Percentiles rank a stretch among this genome's conserved stretches.
These are phyloP conservation scores for Symphodus melops DNA, from an alignment of 2,113 vertebrate species.

Conservation along the genomic window DNA sequence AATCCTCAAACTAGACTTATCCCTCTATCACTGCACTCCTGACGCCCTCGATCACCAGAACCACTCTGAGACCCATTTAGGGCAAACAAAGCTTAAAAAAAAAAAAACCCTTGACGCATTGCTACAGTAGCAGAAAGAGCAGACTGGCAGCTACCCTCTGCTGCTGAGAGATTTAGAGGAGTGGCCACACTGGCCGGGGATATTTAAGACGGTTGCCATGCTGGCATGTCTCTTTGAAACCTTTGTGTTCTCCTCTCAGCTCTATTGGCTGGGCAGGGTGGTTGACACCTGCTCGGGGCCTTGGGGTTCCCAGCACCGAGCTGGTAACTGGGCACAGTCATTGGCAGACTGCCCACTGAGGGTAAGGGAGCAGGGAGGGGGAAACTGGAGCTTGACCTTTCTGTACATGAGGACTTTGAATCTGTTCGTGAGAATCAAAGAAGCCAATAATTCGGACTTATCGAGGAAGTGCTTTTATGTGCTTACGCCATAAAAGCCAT, in stretches of 20 bases:
- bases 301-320: slow-evolving; percentile 69
- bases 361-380: slow-evolving; percentile 34
- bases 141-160: slow-evolving; percentile 58
- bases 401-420: slow-evolving; percentile 2
- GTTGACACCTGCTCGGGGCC: slow-evolving; percentile 82
- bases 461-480: neutral
- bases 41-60: slow-evolving; percentile 35
- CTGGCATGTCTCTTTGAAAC: slow-evolving; percentile 79
- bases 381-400: slow-evolving; percentile 41
- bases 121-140: slow-evolving; percentile 68
- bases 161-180: slow-evolving; percentile 73
- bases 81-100: slow-evolving; percentile 30
- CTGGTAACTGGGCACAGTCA: slow-evolving; percentile 64
- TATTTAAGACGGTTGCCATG: slow-evolving; percentile 77
- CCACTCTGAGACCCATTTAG: slow-evolving; percentile 37
- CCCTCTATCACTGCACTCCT: slow-evolving; percentile 14
- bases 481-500: neutral
- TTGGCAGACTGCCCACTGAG: slow-evolving; percentile 67
- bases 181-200: slow-evolving; percentile 65
- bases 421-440: neutral
- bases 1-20: slow-evolving; percentile 23
- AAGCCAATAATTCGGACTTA: neutral
- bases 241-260: slow-evolving; percentile 73
- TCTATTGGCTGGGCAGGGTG: slow-evolving; percentile 71
- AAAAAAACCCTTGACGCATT: slow-evolving; percentile 43